phyloP scores from a whole-genome alignment of 2,113 vertebrate species.

The Nothobranchius furzeri region DNA sequence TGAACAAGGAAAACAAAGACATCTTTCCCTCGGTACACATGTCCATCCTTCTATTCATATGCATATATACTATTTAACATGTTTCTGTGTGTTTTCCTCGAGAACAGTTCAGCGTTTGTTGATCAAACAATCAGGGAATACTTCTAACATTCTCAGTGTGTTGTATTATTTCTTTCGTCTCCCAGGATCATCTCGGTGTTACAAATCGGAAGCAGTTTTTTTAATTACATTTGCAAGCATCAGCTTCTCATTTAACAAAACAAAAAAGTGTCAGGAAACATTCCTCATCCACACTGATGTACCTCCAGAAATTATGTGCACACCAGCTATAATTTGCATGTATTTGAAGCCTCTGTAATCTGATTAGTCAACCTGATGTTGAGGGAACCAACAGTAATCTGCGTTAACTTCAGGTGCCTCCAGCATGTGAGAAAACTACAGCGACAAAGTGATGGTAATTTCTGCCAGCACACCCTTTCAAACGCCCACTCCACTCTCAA shows the following conservation, averaged over 20 bases:
- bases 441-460: constrained; percentile 59
- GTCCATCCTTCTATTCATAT: not conserved
- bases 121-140: constrained; percentile 39
- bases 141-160: constrained; percentile 46
- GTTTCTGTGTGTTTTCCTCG: constrained; percentile 13
- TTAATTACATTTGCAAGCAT: constrained; percentile 36
- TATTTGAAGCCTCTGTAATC: constrained; percentile 43
- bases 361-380: constrained; percentile 56
- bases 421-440: constrained; percentile 42
- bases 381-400: constrained; percentile 48
- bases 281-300: constrained; percentile 25
- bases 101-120: constrained; percentile 10
- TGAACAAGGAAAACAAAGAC: not conserved
- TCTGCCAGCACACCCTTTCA: constrained; percentile 57
- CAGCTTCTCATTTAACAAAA: constrained; percentile 46
- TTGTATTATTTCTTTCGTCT: constrained; percentile 49
- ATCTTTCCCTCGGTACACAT: not conserved
- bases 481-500: constrained; percentile 59
- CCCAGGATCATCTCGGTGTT: constrained; percentile 29
- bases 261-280: constrained; percentile 35
- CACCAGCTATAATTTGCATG: constrained; percentile 46
- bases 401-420: constrained; percentile 49
- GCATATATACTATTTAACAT: constrained; percentile 3
- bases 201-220: constrained; percentile 53
- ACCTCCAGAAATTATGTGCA: constrained; percentile 44